Conservation (phyloP, 2,797 vertebrate genomes). For the Sebastes dallii region DNA sequence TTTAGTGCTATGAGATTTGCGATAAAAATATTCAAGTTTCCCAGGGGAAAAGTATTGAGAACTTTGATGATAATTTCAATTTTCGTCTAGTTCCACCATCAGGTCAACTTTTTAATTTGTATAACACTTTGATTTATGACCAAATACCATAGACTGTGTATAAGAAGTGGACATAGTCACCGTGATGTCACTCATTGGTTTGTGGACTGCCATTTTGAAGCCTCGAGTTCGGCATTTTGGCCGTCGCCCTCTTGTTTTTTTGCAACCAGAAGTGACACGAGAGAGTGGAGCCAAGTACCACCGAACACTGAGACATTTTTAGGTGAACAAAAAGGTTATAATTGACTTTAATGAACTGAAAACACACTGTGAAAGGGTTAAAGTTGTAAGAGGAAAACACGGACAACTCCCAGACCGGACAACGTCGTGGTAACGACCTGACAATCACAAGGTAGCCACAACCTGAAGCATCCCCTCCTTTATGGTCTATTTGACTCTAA, state of each 20-base stretch:
- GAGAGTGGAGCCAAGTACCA: no score
- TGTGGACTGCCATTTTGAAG: background rate
- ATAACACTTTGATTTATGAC: background rate
- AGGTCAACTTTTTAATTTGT: background rate
- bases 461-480: no score
- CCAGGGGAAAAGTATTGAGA: background rate
- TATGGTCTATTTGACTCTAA: no score
- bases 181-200: background rate
- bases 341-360: no score
- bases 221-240: background rate
- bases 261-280: background rate
- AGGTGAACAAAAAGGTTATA: no score
- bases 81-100: background rate
- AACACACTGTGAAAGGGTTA: no score
- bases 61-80: no score
- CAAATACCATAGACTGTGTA: background rate
- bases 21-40: background rate
- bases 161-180: background rate
- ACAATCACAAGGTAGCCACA: no score
- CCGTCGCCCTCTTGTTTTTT: background rate
- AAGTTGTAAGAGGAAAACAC: no score
- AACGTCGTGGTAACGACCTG: no score
- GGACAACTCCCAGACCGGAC: no score
- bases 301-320: no score
- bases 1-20: background rate